Conservation (phyloP, 1,140 invertebrate genomes). For the Pemphigus obesinymphae region DNA sequence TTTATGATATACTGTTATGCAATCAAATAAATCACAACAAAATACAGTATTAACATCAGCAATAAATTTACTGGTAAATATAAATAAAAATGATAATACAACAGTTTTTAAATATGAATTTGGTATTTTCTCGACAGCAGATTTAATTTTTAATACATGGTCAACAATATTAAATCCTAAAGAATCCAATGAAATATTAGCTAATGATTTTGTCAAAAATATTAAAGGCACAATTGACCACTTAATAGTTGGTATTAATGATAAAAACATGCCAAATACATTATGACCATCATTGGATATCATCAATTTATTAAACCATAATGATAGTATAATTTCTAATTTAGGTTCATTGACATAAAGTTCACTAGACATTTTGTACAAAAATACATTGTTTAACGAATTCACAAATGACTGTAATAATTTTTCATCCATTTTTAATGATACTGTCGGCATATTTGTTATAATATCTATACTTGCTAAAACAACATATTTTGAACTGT, state of each 20-base stretch:
- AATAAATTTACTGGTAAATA: slow-evolving; percentile 6
- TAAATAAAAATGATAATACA: slow-evolving; percentile 5
- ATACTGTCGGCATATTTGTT: not conserved
- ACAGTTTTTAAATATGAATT: slow-evolving; percentile 14
- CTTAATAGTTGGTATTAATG: not conserved
- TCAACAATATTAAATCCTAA: not conserved
- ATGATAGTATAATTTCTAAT: slow-evolving; percentile 8
- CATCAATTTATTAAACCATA: slow-evolving; percentile 6
- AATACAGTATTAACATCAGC: not conserved
- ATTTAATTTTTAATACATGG: not conserved
- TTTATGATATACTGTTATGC: not conserved
- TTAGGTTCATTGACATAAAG: not conserved
- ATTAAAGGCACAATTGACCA: slow-evolving; percentile 24
- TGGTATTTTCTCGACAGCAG: not conserved
- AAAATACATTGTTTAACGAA: slow-evolving; percentile 13
- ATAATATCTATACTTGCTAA: slow-evolving; percentile 27
- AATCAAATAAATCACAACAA: slow-evolving; percentile 23
- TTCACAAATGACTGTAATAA: not conserved
- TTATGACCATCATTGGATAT: not conserved
- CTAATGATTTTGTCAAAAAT: slow-evolving; percentile 12
- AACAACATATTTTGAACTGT: slow-evolving; percentile 19
- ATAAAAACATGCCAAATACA: slow-evolving; percentile 1
- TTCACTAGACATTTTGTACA: slow-evolving; percentile 26
- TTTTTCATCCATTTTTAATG: not conserved
- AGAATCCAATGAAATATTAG: not conserved